Conservation (phyloP, 2,113 vertebrate species). For the Syrrhaptes paradoxus region DNA sequence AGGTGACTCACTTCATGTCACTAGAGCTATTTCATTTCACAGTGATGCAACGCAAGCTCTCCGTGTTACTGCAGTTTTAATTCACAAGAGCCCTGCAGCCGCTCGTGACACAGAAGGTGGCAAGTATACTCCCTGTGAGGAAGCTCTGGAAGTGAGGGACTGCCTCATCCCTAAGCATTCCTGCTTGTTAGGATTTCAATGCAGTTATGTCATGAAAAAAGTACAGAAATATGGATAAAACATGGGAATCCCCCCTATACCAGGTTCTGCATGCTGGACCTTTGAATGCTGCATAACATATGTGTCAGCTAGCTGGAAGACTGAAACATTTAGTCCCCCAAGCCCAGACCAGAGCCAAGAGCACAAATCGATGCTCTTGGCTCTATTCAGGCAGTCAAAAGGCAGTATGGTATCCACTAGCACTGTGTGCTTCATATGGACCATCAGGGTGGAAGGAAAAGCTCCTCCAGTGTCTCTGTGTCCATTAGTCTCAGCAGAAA, state of each 20-base stretch:
- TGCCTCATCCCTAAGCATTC: not conserved
- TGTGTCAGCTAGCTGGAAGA: not conserved
- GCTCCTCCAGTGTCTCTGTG: not conserved
- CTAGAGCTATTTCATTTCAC: not conserved
- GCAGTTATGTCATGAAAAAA: not conserved
- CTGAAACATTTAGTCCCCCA: not conserved
- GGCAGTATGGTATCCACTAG: not conserved
- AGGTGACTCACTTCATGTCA: not conserved
- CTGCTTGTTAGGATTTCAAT: not conserved
- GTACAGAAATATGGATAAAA: not conserved
- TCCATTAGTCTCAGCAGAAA: not conserved
- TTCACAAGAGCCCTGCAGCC: not conserved
- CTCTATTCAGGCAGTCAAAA: not conserved
- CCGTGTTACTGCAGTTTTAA: not conserved
- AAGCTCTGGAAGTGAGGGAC: not conserved
- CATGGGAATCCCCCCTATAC: not conserved
- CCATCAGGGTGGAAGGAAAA: not conserved
- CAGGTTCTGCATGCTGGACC: not conserved
- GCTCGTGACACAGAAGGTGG: not conserved
- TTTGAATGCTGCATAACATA: not conserved
- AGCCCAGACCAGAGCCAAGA: not conserved
- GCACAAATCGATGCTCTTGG: not conserved
- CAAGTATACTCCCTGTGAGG: not conserved
- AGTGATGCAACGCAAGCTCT: not conserved
- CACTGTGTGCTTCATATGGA: not conserved